Conservation (phyloP, 2,113 vertebrate genomes). For the Petroica traversi region DNA sequence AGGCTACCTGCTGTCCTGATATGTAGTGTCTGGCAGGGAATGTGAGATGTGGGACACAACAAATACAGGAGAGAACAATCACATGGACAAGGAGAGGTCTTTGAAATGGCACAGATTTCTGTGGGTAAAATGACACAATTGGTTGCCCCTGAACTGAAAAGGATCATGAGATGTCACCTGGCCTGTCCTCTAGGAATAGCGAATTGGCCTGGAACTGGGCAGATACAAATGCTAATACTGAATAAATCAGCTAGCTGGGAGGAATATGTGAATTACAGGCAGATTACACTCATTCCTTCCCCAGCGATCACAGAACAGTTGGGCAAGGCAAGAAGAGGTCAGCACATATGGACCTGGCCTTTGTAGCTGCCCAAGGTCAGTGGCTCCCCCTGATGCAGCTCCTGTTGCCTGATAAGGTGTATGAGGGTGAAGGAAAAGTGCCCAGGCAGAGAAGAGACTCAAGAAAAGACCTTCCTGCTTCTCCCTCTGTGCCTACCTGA, state of each 20-base stretch:
- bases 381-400: not conserved
- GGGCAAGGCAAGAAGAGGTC: not conserved
- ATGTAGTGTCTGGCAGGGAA: not conserved
- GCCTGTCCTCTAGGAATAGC: not conserved
- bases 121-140: not conserved
- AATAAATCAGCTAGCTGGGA: not conserved
- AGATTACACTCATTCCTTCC: not conserved
- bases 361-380: constrained; percentile 1
- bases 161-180: not conserved
- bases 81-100: not conserved
- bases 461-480: not conserved
- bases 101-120: not conserved
- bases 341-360: not conserved
- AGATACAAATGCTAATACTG: not conserved
- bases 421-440: not conserved
- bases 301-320: not conserved
- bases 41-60: not conserved
- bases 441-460: not conserved
- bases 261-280: not conserved
- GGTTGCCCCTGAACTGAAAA: not conserved
- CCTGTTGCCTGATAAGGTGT: not conserved
- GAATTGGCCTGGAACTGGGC: not conserved
- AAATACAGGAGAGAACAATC: not conserved
- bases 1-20: not conserved
- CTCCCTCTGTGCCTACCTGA: not conserved